Conservation (phyloP, 2,113 vertebrate species). For the Channa argus region DNA sequence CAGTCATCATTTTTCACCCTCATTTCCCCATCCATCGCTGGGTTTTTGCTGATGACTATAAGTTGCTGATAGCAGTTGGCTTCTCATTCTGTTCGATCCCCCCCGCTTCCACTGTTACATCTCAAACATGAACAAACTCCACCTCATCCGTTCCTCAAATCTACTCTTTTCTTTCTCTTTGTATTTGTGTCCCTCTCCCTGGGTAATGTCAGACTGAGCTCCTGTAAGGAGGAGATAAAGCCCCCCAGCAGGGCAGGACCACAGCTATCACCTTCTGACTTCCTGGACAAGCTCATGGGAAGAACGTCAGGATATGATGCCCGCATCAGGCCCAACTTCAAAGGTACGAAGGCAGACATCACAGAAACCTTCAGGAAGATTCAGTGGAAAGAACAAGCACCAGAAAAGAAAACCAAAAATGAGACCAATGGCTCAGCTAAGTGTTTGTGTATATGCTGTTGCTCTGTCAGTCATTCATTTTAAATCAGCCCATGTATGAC, state of each 20-base stretch:
- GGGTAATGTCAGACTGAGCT: slow-evolving; percentile 84
- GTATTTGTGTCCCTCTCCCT: slow-evolving; percentile 42
- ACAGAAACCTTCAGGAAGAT: slow-evolving; percentile 32
- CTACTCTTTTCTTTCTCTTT: slow-evolving; percentile 33
- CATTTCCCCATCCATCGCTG: slow-evolving; percentile 46
- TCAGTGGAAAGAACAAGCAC: slow-evolving; percentile 22
- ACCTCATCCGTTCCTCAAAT: slow-evolving; percentile 39
- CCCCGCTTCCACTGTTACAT: slow-evolving; percentile 38
- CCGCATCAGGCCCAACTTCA: slow-evolving; percentile 95
- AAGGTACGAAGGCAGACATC: slow-evolving; percentile 83
- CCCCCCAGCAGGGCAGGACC: slow-evolving; percentile 78
- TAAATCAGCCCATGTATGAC: too few relatives aligned
- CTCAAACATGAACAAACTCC: slow-evolving; percentile 14
- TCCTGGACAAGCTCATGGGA: slow-evolving; percentile 97
- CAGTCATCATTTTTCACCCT: slow-evolving; percentile 54
- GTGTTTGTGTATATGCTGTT: slow-evolving; percentile 1
- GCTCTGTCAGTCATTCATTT: too few relatives aligned
- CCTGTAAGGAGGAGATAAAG: slow-evolving; percentile 91
- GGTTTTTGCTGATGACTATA: slow-evolving; percentile 56
- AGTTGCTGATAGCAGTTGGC: slow-evolving; percentile 53
- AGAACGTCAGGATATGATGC: slow-evolving; percentile 93
- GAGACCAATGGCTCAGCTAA: too few relatives aligned
- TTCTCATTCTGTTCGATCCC: slow-evolving; percentile 41
- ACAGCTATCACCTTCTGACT: slow-evolving; percentile 93
- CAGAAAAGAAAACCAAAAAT: slow-evolving; percentile 31